Evolutionary conservation across 2,888 invertebrate species (phyloP).

Genomic region (Plagodis pulveraria): DNA sequence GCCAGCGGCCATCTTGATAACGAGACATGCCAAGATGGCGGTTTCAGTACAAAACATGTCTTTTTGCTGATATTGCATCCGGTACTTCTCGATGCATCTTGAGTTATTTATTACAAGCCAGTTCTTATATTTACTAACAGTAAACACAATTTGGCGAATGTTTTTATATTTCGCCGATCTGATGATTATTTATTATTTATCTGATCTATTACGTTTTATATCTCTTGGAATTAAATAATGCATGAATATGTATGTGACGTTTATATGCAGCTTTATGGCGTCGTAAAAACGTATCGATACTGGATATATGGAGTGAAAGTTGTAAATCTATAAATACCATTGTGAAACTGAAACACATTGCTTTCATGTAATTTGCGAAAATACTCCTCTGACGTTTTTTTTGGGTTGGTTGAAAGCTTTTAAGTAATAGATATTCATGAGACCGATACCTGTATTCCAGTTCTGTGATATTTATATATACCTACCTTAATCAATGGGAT

Average conservation of each 20-base stretch:
- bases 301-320: constrained; percentile 5
- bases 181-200: constrained; percentile 8
- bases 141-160: constrained; percentile 6
- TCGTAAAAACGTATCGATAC: constrained; percentile 5
- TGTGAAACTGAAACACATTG: neutral
- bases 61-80: constrained; percentile 48
- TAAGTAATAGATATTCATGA: too few species aligned
- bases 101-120: constrained; percentile 4
- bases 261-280: constrained; percentile 9
- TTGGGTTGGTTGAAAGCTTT: neutral
- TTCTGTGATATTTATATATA: too few species aligned
- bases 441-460: too few species aligned
- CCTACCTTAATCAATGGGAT: too few species aligned
- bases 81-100: constrained; percentile 32
- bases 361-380: neutral
- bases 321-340: constrained; percentile 1
- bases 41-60: constrained; percentile 34
- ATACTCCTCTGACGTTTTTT: neutral
- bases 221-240: constrained; percentile 10
- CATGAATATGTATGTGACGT: constrained; percentile 8
- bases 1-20: constrained; percentile 47
- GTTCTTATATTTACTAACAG: constrained; percentile 4
- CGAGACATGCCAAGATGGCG: constrained; percentile 44
- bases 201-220: constrained; percentile 15
- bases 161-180: constrained; percentile 8